Base-by-base conservation (phyloP, 2,113 vertebrate genomes). In the Mustelus asterias region DNA sequence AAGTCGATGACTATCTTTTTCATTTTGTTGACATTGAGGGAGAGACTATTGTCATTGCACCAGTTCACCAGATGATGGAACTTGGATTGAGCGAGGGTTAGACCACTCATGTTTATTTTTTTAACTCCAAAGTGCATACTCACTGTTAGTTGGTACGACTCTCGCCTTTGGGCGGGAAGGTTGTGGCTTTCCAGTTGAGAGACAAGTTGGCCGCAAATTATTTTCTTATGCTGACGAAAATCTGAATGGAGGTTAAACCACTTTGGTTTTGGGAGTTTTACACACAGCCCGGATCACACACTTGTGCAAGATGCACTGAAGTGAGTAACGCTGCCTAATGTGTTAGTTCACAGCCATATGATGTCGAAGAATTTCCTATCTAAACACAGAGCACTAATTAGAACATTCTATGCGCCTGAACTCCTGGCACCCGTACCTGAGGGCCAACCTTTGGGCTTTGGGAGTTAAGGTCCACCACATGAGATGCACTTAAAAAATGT, bases 371-470 rank as follows among this genome's bases (percentile, higher is more conserved):
- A 33, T 95, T 95, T 54, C 67, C 63, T 44, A 1, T 48, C 37
- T 54, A 41, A 95, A 44, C 41, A 72, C 67, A 8, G 41, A 33
- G 54, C 22, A n/a, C 48, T 33, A 33, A 90, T 90, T 72, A 72
- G 70, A 72, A 95, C 70, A 95, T 72, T 72, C 5, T 70, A 95
- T 72, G 69, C 29, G 94, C 22, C 18, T 95, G 94, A 95, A 95
- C 94, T 72, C 48, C 26, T 95, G 94, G 72, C 41, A 70, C 48
- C 48, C 26, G 44, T 14, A 72, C 37, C 94, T 72, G n/a, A 72
- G 44, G 11, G 48, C 94, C 94, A 72, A 26, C 60, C 89, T 92
- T 65, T 92, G 33, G 58, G 58, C n/a, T 89, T 92, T 65, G 60
- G 89, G n/a, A 65, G 60, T 65, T 92, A 65, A 58, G 33, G 89